phyloP scores from a whole-genome alignment of 2,888 invertebrate species.

The Luperina testacea region DNA sequence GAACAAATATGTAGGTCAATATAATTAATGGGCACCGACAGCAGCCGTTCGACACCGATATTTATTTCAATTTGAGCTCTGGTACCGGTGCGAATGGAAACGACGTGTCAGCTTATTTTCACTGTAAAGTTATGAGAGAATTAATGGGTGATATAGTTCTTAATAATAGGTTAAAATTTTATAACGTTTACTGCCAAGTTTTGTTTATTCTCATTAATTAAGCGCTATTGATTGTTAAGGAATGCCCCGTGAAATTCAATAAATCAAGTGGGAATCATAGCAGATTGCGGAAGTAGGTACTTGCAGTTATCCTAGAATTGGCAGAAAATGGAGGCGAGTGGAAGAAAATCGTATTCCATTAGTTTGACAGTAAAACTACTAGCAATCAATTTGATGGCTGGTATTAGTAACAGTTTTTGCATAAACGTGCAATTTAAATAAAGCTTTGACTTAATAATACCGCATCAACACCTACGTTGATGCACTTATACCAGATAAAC shows the following conservation, averaged over 20 bases:
- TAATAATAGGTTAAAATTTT: conserved; percentile 3
- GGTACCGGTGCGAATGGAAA: conserved; percentile 36
- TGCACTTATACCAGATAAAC: background rate
- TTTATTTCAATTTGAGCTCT: conserved; percentile 58
- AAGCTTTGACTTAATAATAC: background rate
- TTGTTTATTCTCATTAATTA: background rate
- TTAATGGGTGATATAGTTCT: conserved; percentile 27
- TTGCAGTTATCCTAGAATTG: conserved; percentile 1
- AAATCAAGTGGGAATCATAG: background rate
- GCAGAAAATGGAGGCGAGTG: background rate
- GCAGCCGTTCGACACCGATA: conserved; percentile 46
- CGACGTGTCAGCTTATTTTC: conserved; percentile 45
- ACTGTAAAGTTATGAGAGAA: conserved; percentile 28
- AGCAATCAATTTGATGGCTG: background rate
- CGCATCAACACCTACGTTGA: background rate
- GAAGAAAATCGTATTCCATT: background rate
- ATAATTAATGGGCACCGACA: conserved; percentile 56
- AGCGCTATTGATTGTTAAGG: background rate
- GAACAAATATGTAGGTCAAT: conserved; percentile 56
- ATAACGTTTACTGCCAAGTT: background rate
- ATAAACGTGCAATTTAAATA: conserved; percentile 5
- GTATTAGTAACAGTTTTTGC: background rate
- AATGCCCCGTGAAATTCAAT: background rate
- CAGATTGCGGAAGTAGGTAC: background rate
- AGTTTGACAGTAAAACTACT: conserved; percentile 1